phyloP scores from a whole-genome alignment of 2,113 vertebrate species.

The Mohoua ochrocephala region DNA sequence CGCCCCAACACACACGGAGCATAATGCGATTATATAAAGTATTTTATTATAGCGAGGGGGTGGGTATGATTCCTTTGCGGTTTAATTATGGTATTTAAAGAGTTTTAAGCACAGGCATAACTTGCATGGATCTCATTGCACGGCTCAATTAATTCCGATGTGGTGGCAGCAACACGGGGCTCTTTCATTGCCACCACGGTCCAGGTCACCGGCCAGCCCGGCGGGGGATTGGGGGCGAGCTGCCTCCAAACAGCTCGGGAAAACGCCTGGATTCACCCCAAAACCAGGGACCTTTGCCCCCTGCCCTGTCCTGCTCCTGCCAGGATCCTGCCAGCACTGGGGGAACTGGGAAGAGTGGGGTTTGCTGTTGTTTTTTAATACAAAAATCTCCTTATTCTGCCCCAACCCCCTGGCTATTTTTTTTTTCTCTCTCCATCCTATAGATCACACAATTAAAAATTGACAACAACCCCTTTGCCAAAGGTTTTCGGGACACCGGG shows the following conservation, averaged over 20 bases:
- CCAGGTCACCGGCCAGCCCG: neutral
- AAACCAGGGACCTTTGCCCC: neutral
- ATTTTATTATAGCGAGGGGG: slow-evolving; percentile 64
- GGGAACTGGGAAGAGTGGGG: neutral
- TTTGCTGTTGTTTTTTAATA: neutral
- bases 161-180: neutral
- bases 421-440: neutral
- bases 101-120: slow-evolving; percentile 49
- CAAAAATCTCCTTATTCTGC: neutral
- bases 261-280: neutral
- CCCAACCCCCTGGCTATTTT: neutral
- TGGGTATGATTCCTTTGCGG: slow-evolving; percentile 52
- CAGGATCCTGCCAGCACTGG: accelerated
- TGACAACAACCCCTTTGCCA: slow-evolving; percentile 98
- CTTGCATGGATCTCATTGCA: slow-evolving; percentile 40
- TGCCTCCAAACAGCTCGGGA: neutral
- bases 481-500: slow-evolving; percentile 97
- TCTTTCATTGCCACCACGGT: neutral
- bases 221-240: accelerated
- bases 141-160: neutral
- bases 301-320: neutral
- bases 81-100: slow-evolving; percentile 60
- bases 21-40: slow-evolving; percentile 57
- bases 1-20: neutral
- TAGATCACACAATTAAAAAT: slow-evolving; percentile 99